Base-by-base conservation (phyloP, 1,140 invertebrate genomes). In the Nasonia longicornis region DNA sequence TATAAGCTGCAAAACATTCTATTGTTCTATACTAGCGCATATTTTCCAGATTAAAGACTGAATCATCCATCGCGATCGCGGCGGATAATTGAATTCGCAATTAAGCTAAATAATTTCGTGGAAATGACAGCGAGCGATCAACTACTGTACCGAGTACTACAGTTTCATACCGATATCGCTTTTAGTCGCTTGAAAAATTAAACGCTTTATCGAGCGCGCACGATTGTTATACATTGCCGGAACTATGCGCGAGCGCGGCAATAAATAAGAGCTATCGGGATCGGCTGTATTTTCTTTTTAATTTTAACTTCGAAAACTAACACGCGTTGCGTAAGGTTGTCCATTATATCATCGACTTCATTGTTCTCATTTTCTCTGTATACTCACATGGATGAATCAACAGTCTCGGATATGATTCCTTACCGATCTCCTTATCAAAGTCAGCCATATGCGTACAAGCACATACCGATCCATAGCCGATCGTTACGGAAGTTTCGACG, bases 51-150 rank as follows among this genome's bases (percentile, higher is more conserved):
- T 77, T 7, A 22, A 67, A 45, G 38, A 77, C 66, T 70, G 3
- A 77, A 77, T 69, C 69, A 77, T 48, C 26, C 20, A 58, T 69
- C n/a, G 26, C n/a, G 26, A 14, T 31, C 38, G 26, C 38, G 26
- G 3, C 4, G 8, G 35, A 48, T 77, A 69, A 77, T 77, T 69
- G 14, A 26, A 77, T 69, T 77, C 14, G 66, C 26, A 69, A 70
- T 77, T 52, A 70, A 67, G 66, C 42, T 31, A 69, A 77, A 42
- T 69, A 77, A 77, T 77, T 77, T 69, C 66, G 11, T 42, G 42
- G 66, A 69, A 77, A 77, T 69, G n/a, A 0, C 42, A 14, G 52
- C 67, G 69, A 67, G 66, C n/a, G 14, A 7, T 7, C 63, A 42
- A 77, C 35, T 69, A 2, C n/a, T n/a, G 8, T 64, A 35, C 31